phyloP scores from a whole-genome alignment of 2,888 invertebrate species.

The Phalera bucephala region DNA sequence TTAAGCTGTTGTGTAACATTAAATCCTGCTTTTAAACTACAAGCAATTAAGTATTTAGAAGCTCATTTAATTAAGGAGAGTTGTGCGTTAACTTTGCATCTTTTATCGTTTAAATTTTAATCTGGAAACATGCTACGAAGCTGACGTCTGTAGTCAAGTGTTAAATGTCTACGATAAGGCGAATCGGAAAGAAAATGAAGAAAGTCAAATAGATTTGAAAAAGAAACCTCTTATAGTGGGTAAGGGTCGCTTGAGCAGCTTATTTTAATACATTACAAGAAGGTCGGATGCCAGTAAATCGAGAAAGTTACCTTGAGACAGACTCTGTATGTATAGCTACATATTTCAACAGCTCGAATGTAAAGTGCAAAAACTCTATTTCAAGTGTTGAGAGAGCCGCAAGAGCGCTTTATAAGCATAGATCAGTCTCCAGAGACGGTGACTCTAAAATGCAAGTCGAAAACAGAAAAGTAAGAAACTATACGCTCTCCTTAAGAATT shows the following conservation, averaged over 20 bases:
- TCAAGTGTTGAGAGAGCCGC: slow-evolving; percentile 57
- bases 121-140: slow-evolving; percentile 53
- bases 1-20: slow-evolving; percentile 58
- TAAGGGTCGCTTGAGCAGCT: slow-evolving; percentile 33
- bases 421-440: slow-evolving; percentile 48
- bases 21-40: slow-evolving; percentile 64
- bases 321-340: slow-evolving; percentile 41
- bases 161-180: slow-evolving; percentile 31
- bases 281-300: slow-evolving; percentile 47
- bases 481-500: slow-evolving; percentile 56
- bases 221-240: slow-evolving; percentile 35
- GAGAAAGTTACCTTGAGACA: slow-evolving; percentile 41
- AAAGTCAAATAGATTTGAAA: slow-evolving; percentile 35
- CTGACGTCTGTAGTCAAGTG: slow-evolving; percentile 44
- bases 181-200: slow-evolving; percentile 39
- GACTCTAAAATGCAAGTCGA: slow-evolving; percentile 63
- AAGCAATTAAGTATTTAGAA: slow-evolving; percentile 61
- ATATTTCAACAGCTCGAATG: slow-evolving; percentile 49
- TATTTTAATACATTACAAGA: slow-evolving; percentile 78
- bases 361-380: slow-evolving; percentile 66
- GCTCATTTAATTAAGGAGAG: slow-evolving; percentile 54
- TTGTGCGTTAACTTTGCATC: slow-evolving; percentile 49
- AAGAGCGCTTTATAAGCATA: slow-evolving; percentile 56
- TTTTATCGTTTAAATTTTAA: slow-evolving; percentile 18
- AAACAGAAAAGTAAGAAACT: slow-evolving; percentile 56